Evolutionary conservation across 2,113 vertebrate species (phyloP).

Genomic region (Setophaga petechia): DNA sequence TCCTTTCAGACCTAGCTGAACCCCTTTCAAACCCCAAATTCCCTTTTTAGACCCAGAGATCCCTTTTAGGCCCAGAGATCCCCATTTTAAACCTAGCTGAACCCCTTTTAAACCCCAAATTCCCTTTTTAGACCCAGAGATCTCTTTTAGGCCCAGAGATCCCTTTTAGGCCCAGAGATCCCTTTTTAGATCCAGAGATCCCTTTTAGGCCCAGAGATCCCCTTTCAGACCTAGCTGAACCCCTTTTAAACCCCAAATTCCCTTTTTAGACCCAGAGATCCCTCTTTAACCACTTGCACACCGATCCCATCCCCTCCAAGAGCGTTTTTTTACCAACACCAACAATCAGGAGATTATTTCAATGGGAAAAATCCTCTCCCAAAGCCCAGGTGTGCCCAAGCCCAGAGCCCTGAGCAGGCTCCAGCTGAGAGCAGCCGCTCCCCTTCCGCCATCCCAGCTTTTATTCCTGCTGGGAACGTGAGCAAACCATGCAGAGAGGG

Average conservation of each 20-base stretch:
- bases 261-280: neutral
- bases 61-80: no score
- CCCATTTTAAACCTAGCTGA: no score
- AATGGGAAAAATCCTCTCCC: no score
- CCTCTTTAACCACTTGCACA: neutral
- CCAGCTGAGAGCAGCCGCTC: constrained; percentile 33
- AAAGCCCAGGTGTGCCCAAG: neutral
- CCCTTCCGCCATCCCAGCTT: neutral
- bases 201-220: no score
- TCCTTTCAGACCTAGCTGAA: neutral
- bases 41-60: neutral
- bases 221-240: neutral
- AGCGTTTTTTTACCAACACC: rapidly evolving
- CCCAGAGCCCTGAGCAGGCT: rapidly evolving
- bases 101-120: no score
- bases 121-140: neutral
- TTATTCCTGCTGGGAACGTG: neutral
- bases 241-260: neutral
- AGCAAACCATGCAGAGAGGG: neutral
- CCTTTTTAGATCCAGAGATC: neutral
- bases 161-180: no score
- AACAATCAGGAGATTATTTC: neutral
- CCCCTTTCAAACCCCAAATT: no score
- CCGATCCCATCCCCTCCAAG: neutral
- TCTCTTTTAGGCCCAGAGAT: no score